phyloP scores from a whole-genome alignment of 2,888 invertebrate species.

The Lamellibrachia columna region DNA sequence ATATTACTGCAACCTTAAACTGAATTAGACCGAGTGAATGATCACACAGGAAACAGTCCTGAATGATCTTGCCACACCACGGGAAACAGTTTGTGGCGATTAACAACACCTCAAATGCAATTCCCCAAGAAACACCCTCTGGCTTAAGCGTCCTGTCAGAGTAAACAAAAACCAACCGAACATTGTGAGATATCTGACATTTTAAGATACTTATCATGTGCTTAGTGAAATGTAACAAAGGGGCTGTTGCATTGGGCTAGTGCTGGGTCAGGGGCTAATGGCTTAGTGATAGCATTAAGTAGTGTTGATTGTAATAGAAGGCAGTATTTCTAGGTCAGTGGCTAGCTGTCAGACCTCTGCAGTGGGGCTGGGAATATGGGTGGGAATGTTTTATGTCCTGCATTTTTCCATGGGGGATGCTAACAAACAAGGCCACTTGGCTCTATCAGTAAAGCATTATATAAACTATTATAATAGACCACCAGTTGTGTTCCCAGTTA shows the following conservation, averaged over 20 bases:
- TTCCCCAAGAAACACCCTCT: background rate
- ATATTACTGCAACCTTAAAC: background rate
- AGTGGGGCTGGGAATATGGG: background rate
- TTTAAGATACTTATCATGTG: slow-evolving; percentile 9
- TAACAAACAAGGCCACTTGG: slow-evolving; percentile 4
- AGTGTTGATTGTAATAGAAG: slow-evolving; percentile 16
- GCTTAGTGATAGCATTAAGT: background rate
- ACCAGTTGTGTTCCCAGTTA: background rate
- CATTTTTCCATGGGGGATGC: background rate
- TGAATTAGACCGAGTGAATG: background rate
- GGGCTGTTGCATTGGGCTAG: background rate
- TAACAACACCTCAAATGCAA: slow-evolving; percentile 3
- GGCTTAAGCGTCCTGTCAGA: background rate
- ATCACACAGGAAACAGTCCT: background rate
- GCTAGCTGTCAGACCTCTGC: background rate
- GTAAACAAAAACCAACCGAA: background rate
- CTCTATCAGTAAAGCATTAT: background rate
- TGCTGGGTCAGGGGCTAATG: slow-evolving; percentile 6
- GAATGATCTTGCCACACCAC: background rate
- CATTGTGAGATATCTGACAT: slow-evolving; percentile 16
- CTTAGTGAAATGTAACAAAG: background rate
- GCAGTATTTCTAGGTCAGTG: background rate
- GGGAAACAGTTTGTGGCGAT: background rate
- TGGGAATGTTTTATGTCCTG: background rate
- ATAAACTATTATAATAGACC: background rate